Percentiles rank a stretch among this genome's conserved stretches.
These are phyloP conservation scores for Eidolon dupreanum DNA, from an alignment of 2,797 vertebrate species.

Conservation along the genomic window DNA sequence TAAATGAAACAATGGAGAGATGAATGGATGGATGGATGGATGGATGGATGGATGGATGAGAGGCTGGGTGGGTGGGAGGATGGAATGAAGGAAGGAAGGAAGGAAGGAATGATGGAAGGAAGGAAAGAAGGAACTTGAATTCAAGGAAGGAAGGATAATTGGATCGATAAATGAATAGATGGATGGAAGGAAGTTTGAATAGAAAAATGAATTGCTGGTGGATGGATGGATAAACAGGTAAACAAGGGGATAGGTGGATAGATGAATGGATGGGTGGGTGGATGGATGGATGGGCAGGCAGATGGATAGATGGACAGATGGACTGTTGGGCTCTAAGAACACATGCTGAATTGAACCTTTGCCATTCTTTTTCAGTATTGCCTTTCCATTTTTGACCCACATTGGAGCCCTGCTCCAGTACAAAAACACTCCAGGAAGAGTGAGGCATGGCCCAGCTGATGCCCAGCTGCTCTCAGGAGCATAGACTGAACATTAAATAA, in stretches of 20 bases:
- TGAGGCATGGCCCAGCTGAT: not conserved
- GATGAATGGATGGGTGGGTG: not conserved
- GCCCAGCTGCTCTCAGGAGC: slow-evolving; percentile 34
- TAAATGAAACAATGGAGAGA: not conserved
- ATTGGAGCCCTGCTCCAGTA: not conserved
- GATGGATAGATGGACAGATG: not conserved
- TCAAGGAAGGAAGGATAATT: too few relatives aligned
- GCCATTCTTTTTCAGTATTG: not conserved
- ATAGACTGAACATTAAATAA: slow-evolving; percentile 73
- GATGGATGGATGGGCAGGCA: not conserved
- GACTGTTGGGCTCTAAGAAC: not conserved
- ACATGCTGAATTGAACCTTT: not conserved
- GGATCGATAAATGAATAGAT: not conserved
- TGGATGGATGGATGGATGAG: not conserved
- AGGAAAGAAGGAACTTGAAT: too few relatives aligned
- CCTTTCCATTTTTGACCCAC: not conserved
- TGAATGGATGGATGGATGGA: not conserved
- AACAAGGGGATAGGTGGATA: not conserved
- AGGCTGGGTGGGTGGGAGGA: accelerated
- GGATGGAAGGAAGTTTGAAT: too few relatives aligned
- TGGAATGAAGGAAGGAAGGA: not conserved
- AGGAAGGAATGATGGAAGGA: accelerated
- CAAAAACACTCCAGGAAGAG: not conserved
- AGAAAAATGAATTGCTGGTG: accelerated
- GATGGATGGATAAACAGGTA: too few relatives aligned